Evolutionary conservation across 1,140 invertebrate genomes (phyloP).

Genomic region (Acromyrmex heyeri): DNA sequence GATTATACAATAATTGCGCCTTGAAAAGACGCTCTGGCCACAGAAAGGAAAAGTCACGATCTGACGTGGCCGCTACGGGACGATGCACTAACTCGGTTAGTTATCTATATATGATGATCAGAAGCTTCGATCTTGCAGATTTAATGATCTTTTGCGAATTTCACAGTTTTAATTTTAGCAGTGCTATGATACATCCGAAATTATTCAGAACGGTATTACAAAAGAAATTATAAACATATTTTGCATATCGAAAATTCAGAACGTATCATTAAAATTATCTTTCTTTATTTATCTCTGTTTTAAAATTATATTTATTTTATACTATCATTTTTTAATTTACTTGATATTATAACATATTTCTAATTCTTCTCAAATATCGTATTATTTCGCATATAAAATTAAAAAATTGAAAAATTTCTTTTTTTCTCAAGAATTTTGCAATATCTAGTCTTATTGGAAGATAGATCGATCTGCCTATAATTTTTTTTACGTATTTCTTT

Average conservation of each 20-base stretch:
- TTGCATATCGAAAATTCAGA: neutral
- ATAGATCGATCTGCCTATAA: too few relatives aligned
- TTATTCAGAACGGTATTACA: neutral
- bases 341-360: neutral
- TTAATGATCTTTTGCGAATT: neutral
- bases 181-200: neutral
- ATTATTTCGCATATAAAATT: too few relatives aligned
- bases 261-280: neutral
- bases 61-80: slow-evolving; percentile 32
- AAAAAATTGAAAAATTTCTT: too few relatives aligned
- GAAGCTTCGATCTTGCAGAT: neutral
- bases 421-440: too few relatives aligned
- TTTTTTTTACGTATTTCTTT: too few relatives aligned
- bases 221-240: neutral
- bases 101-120: slow-evolving; percentile 58
- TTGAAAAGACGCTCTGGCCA: slow-evolving; percentile 26
- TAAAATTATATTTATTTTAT: neutral
- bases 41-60: slow-evolving; percentile 70
- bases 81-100: slow-evolving; percentile 31
- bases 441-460: too few relatives aligned
- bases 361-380: too few relatives aligned
- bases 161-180: neutral
- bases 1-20: slow-evolving; percentile 73
- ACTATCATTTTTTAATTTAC: neutral
- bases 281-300: neutral